Evolutionary conservation across 2,888 invertebrate species (phyloP), one percentile per base, ranked within the genome.

Genomic region (Oegoconia quadripuncta): DNA sequence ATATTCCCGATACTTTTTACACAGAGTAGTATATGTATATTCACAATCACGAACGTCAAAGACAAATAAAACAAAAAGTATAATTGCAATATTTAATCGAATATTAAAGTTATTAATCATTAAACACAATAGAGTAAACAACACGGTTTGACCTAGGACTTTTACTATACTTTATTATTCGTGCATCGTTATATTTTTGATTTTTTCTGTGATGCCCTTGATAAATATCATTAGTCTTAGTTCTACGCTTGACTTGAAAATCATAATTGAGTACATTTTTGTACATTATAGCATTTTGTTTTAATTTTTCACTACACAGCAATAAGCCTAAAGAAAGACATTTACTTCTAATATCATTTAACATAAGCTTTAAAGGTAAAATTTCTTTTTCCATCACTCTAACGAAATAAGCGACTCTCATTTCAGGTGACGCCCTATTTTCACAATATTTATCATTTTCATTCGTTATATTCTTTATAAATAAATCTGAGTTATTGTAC

Each of bases 71-170:
- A 20, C 23, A 39, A 39, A 37, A 30, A n/a, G 25, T 26, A 38
- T 16, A 27, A 38, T 26, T 25, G 34, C 32, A 31, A 29, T 30
- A 25, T 13, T 12, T 13, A 13, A 40, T 32, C 28, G 37, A 40
- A 42, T n/a, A 46, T 34, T 36, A 23, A 37, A 13, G 44, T 37
- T 37, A 55, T 67, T 59, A 72, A 42, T 55, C 73, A 55, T 76
- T 64, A 55, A 72, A 81, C 15, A 82, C 73, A 50, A 84, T 52
- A n/a, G 76, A 70, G 68, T 78, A 83, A 15, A 83, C 77, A 39
- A 75, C 77, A 62, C 84, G 81, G 59, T 84, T 84, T 14, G 69
- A 71, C 52, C 64, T 50, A 41, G 51, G 39, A 26, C 42, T 36
- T 31, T 38, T 38, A 44, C 35, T 25, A 16, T n/a, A 42, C 22